Evolutionary conservation across 2,797 vertebrate species (phyloP).

Genomic region (Myripristis jacobus): DNA sequence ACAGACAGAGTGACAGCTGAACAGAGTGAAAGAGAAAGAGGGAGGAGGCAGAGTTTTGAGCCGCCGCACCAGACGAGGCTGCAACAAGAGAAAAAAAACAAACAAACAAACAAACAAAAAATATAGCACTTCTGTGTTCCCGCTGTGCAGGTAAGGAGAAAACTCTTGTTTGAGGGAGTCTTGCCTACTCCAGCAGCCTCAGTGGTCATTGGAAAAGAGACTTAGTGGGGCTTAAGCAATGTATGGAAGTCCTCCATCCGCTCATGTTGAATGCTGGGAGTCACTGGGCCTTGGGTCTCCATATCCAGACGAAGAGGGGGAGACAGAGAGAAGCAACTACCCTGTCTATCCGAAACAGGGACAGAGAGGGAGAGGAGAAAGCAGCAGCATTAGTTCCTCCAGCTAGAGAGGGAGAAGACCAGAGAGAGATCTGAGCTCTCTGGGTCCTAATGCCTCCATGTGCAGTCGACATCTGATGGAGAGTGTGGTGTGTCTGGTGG

Average conservation of each 20-base stretch:
- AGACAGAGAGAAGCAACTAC: slow-evolving; percentile 48
- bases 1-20: slow-evolving; percentile 70
- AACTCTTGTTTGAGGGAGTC: slow-evolving; percentile 35
- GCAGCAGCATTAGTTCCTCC: slow-evolving; percentile 28
- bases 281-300: slow-evolving; percentile 38
- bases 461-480: neutral
- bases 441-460: slow-evolving; percentile 76
- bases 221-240: slow-evolving; percentile 16
- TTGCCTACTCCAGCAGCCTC: slow-evolving; percentile 42
- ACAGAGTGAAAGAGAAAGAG: slow-evolving; percentile 40
- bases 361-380: slow-evolving; percentile 42
- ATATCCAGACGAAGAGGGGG: slow-evolving; percentile 28
- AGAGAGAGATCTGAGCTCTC: slow-evolving; percentile 18
- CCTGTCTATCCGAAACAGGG: slow-evolving; percentile 45
- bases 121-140: slow-evolving; percentile 17
- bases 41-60: slow-evolving; percentile 39
- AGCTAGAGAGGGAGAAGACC: slow-evolving; percentile 2
- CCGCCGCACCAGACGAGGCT: neutral
- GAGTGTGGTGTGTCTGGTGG: neutral
- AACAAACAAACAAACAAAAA: slow-evolving; percentile 3
- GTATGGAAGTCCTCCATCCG: slow-evolving; percentile 43
- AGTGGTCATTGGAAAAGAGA: slow-evolving; percentile 24
- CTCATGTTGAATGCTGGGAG: slow-evolving; percentile 31
- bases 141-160: slow-evolving; percentile 24
- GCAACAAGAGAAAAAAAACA: slow-evolving; percentile 4